These are phyloP conservation scores for Platalea minor DNA, from an alignment of 2,797 vertebrate genomes.

Conservation along the genomic window DNA sequence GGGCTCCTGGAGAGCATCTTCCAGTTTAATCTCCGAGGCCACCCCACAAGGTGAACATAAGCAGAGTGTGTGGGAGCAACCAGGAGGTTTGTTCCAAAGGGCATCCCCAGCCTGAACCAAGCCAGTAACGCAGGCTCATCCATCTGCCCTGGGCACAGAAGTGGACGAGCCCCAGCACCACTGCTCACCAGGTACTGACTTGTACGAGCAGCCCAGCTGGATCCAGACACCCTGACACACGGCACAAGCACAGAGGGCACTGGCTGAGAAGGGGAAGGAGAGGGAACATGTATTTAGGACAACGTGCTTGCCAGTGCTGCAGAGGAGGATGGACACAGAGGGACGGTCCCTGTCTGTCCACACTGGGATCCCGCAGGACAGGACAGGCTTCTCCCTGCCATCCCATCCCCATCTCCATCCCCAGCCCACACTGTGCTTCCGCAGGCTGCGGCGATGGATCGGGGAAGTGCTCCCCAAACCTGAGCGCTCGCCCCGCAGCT, in stretches of 20 bases:
- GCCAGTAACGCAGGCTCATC: not conserved
- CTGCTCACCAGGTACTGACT: not conserved
- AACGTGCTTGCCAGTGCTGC: rapidly evolving
- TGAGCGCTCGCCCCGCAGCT: rapidly evolving
- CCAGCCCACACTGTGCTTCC: not conserved
- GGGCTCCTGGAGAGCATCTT: not conserved
- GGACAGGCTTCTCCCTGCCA: not conserved
- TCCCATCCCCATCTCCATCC: not conserved
- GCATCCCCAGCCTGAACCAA: not conserved
- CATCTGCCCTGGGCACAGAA: not conserved
- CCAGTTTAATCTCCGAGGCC: not conserved
- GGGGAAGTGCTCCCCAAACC: not conserved
- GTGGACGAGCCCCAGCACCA: not conserved
- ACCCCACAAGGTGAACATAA: not conserved
- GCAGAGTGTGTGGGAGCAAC: not conserved
- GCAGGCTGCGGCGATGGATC: rapidly evolving
- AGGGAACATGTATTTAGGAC: not conserved
- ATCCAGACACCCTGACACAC: not conserved
- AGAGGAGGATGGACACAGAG: not conserved
- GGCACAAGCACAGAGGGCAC: not conserved
- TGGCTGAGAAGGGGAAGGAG: not conserved
- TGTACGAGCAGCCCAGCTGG: not conserved
- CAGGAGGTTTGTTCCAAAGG: not conserved
- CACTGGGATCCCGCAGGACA: not conserved
- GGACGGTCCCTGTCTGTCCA: not conserved